These are phyloP conservation scores for Dasyprocta punctata DNA, from an alignment of 2,113 vertebrate genomes.

Conservation along the genomic window DNA sequence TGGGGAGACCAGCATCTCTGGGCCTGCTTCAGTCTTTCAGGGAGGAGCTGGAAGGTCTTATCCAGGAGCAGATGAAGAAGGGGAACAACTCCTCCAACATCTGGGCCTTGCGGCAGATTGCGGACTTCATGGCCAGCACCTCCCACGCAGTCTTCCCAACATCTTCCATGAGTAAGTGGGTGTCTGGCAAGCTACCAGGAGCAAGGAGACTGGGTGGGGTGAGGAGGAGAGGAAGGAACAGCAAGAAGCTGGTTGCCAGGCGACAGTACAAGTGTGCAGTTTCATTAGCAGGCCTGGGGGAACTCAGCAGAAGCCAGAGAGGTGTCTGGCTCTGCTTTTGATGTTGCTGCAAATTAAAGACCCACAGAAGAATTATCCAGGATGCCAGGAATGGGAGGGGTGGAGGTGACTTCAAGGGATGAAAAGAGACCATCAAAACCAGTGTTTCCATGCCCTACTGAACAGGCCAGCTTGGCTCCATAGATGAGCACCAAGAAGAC, in stretches of 20 bases:
- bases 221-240: not conserved
- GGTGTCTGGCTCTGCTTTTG: conserved; percentile 32
- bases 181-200: conserved; percentile 46
- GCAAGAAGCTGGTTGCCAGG: conserved; percentile 63
- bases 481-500: not conserved
- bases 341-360: not conserved
- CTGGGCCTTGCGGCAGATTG: conserved; percentile 97
- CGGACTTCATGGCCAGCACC: conserved; percentile 96
- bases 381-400: not conserved
- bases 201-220: not conserved
- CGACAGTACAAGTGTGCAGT: not conserved
- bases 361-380: not conserved
- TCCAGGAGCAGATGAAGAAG: conserved; percentile 99
- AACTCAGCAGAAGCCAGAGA: conserved; percentile 12
- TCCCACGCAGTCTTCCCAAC: conserved; percentile 92
- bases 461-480: not conserved
- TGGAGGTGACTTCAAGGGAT: not conserved
- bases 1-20: not conserved
- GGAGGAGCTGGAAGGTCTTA: conserved; percentile 97
- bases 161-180: conserved; percentile 92
- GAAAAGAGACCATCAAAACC: not conserved
- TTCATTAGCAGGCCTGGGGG: conserved; percentile 14
- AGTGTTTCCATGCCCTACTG: not conserved
- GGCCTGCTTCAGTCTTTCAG: conserved; percentile 91
- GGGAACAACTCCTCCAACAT: conserved; percentile 97